These are phyloP conservation scores for Scaptodrosophila latifasciaeformis DNA, from an alignment of 2,888 invertebrate genomes.

Conservation along the genomic window DNA sequence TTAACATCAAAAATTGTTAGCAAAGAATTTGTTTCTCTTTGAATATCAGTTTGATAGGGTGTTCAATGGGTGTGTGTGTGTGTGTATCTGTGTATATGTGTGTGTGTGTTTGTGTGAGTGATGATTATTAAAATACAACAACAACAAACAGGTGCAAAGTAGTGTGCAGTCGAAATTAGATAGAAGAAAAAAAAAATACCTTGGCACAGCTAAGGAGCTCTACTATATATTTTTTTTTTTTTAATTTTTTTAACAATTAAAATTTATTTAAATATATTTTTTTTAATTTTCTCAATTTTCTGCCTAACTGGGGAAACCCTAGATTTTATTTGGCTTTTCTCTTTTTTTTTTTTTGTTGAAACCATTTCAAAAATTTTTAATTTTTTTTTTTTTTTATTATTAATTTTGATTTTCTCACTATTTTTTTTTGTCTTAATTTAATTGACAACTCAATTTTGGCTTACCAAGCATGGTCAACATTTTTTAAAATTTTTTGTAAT, in stretches of 20 bases:
- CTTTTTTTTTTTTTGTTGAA: slow-evolving; percentile 38
- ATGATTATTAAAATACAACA: slow-evolving; percentile 51
- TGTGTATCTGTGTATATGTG: slow-evolving; percentile 16
- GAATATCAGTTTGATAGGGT: slow-evolving; percentile 9
- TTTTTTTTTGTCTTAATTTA: slow-evolving; percentile 28
- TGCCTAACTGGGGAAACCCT: slow-evolving; percentile 5
- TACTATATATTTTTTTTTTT: too few species aligned
- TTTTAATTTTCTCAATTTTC: neutral
- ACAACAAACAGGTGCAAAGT: slow-evolving; percentile 49
- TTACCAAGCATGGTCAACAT: slow-evolving; percentile 66
- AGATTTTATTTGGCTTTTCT: too few species aligned
- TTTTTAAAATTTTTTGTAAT: slow-evolving; percentile 22
- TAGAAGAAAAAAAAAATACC: neutral
- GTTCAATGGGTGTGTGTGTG: slow-evolving; percentile 1
- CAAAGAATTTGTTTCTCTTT: too few species aligned
- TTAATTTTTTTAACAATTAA: neutral
- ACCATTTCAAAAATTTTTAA: slow-evolving; percentile 45
- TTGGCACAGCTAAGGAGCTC: neutral
- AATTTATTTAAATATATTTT: neutral
- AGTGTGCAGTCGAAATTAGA: slow-evolving; percentile 42
- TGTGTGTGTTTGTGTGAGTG: slow-evolving; percentile 2
- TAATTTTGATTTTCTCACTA: slow-evolving; percentile 1
- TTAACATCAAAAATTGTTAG: slow-evolving; percentile 13
- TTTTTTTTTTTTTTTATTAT: slow-evolving; percentile 1
- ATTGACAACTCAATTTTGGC: slow-evolving; percentile 66